Base-by-base conservation (phyloP, 2,888 invertebrate genomes). In the Acanthopleura granulata region DNA sequence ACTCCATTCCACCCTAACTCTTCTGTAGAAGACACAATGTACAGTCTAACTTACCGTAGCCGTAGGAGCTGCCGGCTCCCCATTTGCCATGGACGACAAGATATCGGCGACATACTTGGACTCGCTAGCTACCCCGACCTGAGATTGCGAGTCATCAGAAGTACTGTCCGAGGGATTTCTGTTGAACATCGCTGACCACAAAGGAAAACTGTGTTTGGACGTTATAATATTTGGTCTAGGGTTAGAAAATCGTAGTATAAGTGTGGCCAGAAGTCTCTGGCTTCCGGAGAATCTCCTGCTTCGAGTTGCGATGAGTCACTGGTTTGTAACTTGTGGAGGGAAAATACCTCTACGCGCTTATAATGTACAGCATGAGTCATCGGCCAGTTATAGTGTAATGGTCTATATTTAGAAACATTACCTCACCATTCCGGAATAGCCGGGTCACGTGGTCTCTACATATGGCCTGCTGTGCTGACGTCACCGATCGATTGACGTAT, bases 21-120 rank as follows among this genome's bases (percentile, higher is more conserved):
- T 40, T 9, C 40, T 9, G 3, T 9, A 40, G 4, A 40, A 40
- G 3, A 40, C 40, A 40, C 40, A 40, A 6, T 40, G 9, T 3
- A 40, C 40, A 40, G 40, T 40, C 40, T n/a, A 57, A 76, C 82
- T 79, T 79, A 84, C 83, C 61, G 83, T 75, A 50, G 81, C 83
- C 61, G 83, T 75, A 50, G 81, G 80, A 57, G 83, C 77, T 50
- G 80, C 76, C 49, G 81, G 78, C 75, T 86, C 87, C 73, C 86
- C 88, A 77, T 85, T 88, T 6, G 89, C 88, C 89, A 90, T 89
- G 71, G 86, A 87, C 40, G 89, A 88, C 72, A 90, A 79, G 73
- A 90, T 90, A 80, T 86, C 88, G n/a, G 89, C 89, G 81, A 90
- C 90, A 81, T 86, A 88, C 81, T 87, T 88, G 22, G 88, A 86